phyloP scores from a whole-genome alignment of 1,140 invertebrate genomes.

The Pygmarrhopalites habei region DNA sequence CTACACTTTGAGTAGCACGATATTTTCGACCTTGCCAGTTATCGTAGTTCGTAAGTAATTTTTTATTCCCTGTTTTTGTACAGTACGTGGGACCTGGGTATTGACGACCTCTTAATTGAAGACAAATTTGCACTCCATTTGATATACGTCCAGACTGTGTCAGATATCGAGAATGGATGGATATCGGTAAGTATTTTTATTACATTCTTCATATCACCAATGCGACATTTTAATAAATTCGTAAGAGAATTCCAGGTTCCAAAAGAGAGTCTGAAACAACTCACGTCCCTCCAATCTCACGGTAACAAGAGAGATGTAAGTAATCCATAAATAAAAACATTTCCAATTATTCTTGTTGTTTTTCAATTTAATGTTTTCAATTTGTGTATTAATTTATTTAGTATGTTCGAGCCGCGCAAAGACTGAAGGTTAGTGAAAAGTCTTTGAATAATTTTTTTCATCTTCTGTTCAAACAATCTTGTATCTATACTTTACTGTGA shows the following conservation, averaged over 20 bases:
- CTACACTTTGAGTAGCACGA: too few species aligned
- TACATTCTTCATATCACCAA: too few species aligned
- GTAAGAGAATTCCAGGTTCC: too few species aligned
- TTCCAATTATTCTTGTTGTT: conserved; percentile 5
- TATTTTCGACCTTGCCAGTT: too few species aligned
- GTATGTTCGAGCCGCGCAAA: conserved; percentile 74
- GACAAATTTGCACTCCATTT: conserved; percentile 76
- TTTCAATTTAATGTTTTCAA: neutral
- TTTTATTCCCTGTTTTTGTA: conserved; percentile 42
- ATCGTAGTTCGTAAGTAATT: too few species aligned
- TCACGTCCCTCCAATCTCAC: conserved; percentile 62
- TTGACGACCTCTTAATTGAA: conserved; percentile 71
- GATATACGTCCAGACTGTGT: conserved; percentile 76
- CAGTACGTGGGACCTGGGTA: conserved; percentile 81
- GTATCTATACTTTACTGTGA: too few species aligned
- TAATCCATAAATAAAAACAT: conserved; percentile 18
- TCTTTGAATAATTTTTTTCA: too few species aligned
- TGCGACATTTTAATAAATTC: too few species aligned
- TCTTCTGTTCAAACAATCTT: too few species aligned
- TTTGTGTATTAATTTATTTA: conserved; percentile 47
- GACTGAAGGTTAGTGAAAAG: too few species aligned
- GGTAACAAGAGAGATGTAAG: conserved; percentile 73
- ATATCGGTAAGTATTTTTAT: too few species aligned
- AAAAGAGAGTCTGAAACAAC: conserved; percentile 59
- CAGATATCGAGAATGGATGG: conserved; percentile 80